Base-by-base conservation (phyloP, 2,888 invertebrate genomes). In the Volucella bombylans region DNA sequence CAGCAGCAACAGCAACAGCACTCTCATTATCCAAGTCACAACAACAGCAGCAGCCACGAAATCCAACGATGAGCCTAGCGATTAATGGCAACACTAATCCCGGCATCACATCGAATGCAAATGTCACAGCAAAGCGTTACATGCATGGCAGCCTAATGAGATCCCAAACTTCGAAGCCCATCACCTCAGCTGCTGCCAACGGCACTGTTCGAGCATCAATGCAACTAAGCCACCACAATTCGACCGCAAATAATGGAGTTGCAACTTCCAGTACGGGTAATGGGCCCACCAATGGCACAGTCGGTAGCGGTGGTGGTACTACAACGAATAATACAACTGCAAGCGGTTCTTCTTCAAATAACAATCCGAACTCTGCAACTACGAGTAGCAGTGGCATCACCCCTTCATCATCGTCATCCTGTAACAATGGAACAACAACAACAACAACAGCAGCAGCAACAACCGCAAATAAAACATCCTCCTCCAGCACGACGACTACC, bases 91-190 rank as follows among this genome's bases (percentile, higher is more conserved):
- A 86, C 86, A 85, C 72, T 77, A 86, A 82, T 78, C 69, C 81
- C 41, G 76, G 67, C 57, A 85, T 55, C 72, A 83, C 87, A 88
- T 89, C 71, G 81, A 87, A 12, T 73, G 78, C 87, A n/a, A 86
- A 87, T 52, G 74, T 87, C n/a, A 79, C 86, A 86, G 87, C 88
- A 87, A 90, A 89, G 87, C 89, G 91, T 38, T 91, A 91, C 86
- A 90, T 90, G 90, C 88, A 90, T 10, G 90, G 90, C 31, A 90
- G 90, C 68, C 85, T 91, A 87, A 90, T 90, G 86, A 89, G 91
- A 62, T 89, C 91, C 4, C 91, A 91, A 87, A 91, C 92, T 79
- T 89, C 87, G 55, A 87, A 87, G 59, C 71, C 86, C 31, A 54
- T 57, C 38, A 50, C 64, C 49, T 59, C 65, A 43, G 18, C 86